Evolutionary conservation across 2,888 invertebrate species (phyloP), one percentile per base, ranked within the genome.

Genomic region (Microplitis manilae): DNA sequence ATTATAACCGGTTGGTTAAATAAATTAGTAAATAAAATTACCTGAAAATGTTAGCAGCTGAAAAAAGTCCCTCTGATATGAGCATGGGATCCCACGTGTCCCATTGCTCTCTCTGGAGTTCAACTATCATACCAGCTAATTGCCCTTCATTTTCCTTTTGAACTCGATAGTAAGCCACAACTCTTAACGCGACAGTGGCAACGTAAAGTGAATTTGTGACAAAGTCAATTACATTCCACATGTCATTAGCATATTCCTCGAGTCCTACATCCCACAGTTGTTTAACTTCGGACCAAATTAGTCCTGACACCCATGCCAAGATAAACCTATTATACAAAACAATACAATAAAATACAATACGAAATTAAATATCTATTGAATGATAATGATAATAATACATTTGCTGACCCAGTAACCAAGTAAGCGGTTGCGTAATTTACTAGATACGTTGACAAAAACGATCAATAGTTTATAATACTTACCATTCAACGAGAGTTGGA

Each of bases 181-280:
- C 94, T 83, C 99, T 93, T 75, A 99, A 92, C 2, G 98, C 97
- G 75, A 98, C 96, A 0, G 99, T 99, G 75, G 98, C 98, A 80
- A 99, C 97, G 90, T 99, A 99, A 61, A 99, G 92, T 6, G 98
- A 97, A 91, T 99, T 99, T 79, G 99, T 99, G 82, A 98, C 97
- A 90, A 99, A 99, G 91, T 99, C 99, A 85, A 99, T 96, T 79
- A 99, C 98, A 91, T 99, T 99, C 99, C 99, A 99, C 98, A 99
- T 98, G 90, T 99, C 98, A 87, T 97, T 95, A 77, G 97, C 95
- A 91, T 99, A 99, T 89, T 98, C 98, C 87, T 97, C 96, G 78
- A 98, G 92, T 0, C 99, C 99, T 84, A 98, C 97, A 90, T 98
- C 98, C 98, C 98, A 99, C 79, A 99, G 92, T 90, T 99, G 98